Conservation (phyloP, 2,113 vertebrate species). For the Daubentonia madagascariensis region DNA sequence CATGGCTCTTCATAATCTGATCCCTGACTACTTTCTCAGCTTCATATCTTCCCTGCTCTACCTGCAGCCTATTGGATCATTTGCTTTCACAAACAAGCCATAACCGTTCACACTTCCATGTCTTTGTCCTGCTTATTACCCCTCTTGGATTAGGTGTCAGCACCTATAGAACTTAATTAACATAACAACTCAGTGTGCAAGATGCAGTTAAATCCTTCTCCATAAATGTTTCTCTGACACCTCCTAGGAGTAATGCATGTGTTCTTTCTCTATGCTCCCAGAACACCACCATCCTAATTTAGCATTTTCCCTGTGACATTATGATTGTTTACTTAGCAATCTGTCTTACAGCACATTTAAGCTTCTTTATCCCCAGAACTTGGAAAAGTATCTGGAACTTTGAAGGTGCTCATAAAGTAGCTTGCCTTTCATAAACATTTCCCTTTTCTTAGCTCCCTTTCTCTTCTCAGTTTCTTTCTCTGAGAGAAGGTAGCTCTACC, state of each 20-base stretch:
- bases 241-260: background rate
- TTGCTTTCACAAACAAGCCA: background rate
- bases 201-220: background rate
- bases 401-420: background rate
- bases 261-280: background rate
- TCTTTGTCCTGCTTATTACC: background rate
- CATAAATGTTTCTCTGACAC: background rate
- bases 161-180: background rate
- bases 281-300: background rate
- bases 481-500: background rate
- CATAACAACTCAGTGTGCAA: background rate
- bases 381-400: background rate
- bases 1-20: background rate
- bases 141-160: background rate
- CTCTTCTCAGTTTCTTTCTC: background rate
- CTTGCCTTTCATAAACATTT: background rate
- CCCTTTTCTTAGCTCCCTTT: background rate
- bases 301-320: background rate
- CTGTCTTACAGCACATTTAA: background rate
- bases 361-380: background rate
- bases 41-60: background rate
- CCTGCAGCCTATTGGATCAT: background rate
- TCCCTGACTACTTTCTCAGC: background rate
- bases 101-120: background rate
- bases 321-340: background rate